Conservation (phyloP, 2,888 invertebrate genomes). For the Eubasilissa splendida region DNA sequence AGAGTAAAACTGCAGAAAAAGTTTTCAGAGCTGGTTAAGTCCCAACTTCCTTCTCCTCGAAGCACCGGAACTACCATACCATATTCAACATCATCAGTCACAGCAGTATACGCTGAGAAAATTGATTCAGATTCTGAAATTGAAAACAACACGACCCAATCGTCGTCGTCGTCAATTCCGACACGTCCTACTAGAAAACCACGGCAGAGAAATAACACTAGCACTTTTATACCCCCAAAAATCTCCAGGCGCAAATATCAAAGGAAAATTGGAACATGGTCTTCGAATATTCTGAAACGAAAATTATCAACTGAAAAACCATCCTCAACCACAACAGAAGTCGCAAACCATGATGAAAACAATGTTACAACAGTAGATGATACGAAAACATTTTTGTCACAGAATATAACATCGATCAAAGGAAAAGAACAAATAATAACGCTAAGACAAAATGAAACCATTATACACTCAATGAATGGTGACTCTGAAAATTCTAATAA, state of each 20-base stretch:
- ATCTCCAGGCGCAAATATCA: conserved; percentile 51
- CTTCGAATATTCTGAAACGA: conserved; percentile 52
- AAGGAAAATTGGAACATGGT: conserved; percentile 58
- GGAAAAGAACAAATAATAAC: background rate
- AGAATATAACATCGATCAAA: conserved; percentile 22
- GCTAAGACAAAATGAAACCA: background rate
- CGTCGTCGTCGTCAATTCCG: background rate
- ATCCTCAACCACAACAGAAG: conserved; percentile 59
- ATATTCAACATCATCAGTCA: conserved; percentile 20
- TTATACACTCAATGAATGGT: background rate
- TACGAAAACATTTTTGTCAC: conserved; percentile 27
- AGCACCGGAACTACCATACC: conserved; percentile 22
- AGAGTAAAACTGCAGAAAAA: conserved; percentile 56
- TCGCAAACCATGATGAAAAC: conserved; percentile 1
- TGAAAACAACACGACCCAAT: conserved; percentile 3
- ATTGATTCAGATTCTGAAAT: conserved; percentile 4
- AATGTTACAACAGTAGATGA: conserved; percentile 18
- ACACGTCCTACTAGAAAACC: conserved; percentile 5
- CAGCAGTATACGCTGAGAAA: conserved; percentile 1
- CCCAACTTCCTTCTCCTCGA: conserved; percentile 62
- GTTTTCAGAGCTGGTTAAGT: conserved; percentile 62
- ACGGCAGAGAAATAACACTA: conserved; percentile 28
- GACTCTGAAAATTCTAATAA: background rate
- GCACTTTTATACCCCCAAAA: conserved; percentile 24
- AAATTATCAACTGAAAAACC: conserved; percentile 59